These are phyloP conservation scores for Premnoplex brunnescens DNA, from an alignment of 2,797 vertebrate species.

Conservation along the genomic window DNA sequence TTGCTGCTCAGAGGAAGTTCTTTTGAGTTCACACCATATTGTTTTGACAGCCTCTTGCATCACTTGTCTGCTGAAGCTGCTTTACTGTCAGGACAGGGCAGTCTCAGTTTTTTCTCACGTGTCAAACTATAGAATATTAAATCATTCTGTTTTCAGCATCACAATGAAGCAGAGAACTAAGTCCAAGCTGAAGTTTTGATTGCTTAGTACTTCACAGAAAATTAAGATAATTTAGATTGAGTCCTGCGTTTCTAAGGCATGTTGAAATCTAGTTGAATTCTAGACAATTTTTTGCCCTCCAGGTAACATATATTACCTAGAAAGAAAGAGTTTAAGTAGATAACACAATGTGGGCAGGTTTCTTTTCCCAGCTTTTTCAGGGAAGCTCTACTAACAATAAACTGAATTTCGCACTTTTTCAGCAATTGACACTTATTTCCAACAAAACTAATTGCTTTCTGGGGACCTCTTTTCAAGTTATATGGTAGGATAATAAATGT, in stretches of 20 bases:
- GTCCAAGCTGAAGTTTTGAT: neutral
- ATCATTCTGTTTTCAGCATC: neutral
- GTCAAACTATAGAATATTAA: neutral
- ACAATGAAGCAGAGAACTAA: neutral
- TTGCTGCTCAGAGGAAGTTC: neutral
- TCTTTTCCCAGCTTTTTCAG: neutral
- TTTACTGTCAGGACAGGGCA: neutral
- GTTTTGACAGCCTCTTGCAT: neutral
- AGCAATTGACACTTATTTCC: neutral
- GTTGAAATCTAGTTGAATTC: neutral
- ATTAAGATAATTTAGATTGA: neutral
- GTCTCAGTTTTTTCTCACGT: neutral
- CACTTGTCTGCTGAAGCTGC: neutral
- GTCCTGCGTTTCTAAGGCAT: neutral
- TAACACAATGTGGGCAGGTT: neutral
- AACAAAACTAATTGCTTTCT: neutral
- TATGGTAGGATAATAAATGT: neutral
- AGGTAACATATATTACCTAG: neutral
- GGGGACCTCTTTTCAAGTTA: neutral
- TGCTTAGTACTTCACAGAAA: neutral
- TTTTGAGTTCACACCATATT: neutral
- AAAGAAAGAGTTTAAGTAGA: neutral
- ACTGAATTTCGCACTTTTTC: neutral
- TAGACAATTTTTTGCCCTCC: neutral
- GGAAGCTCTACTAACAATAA: neutral